Evolutionary conservation across 2,888 invertebrate genomes (phyloP).

Genomic region (Platynereis dumerilii): DNA sequence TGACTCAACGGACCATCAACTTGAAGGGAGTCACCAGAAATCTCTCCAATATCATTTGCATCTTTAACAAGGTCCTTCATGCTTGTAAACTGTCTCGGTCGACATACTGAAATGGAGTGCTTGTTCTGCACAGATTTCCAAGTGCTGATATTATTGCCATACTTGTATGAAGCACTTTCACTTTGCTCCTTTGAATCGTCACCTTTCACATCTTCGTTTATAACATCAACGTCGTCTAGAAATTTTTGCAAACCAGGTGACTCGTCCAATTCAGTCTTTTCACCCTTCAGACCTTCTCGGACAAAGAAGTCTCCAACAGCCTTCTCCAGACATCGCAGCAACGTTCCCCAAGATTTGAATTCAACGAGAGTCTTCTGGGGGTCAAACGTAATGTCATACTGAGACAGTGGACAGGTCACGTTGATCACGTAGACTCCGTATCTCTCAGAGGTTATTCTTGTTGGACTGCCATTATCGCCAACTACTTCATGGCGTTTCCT

Average conservation of each 20-base stretch:
- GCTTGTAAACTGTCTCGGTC: not conserved
- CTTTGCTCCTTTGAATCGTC: not conserved
- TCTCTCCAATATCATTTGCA: too few species aligned
- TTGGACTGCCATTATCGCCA: constrained; percentile 39
- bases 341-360: constrained; percentile 68
- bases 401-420: constrained; percentile 67
- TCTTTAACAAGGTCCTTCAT: too few species aligned
- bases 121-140: not conserved
- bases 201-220: not conserved
- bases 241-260: not conserved
- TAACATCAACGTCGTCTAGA: not conserved
- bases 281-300: constrained; percentile 35
- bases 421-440: constrained; percentile 68
- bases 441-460: constrained; percentile 35
- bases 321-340: constrained; percentile 64
- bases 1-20: too few species aligned
- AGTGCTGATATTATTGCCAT: not conserved
- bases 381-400: constrained; percentile 67
- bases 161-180: not conserved
- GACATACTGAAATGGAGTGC: not conserved
- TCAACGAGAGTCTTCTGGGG: constrained; percentile 67
- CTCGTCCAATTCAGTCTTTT: not conserved
- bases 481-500: constrained; percentile 27
- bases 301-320: constrained; percentile 47
- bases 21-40: too few species aligned